phyloP scores from a whole-genome alignment of 2,888 invertebrate species.

The Epiblema foenella region DNA sequence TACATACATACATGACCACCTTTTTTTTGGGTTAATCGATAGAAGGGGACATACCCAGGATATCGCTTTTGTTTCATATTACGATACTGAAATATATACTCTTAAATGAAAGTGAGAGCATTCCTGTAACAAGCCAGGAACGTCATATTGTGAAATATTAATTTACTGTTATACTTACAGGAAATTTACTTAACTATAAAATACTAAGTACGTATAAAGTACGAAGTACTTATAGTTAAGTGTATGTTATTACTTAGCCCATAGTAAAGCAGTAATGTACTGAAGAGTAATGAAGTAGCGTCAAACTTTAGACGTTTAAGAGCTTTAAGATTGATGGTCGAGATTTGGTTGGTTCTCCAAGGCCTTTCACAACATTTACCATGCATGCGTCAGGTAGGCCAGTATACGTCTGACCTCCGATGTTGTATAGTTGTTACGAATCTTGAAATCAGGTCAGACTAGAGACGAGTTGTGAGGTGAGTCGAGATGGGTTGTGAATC shows the following conservation, averaged over 20 bases:
- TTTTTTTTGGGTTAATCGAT: too few species aligned
- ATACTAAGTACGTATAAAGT: neutral
- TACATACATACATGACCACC: too few species aligned
- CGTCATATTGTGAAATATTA: neutral
- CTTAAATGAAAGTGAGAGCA: too few species aligned
- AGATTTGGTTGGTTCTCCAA: constrained; percentile 45
- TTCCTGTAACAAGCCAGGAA: too few species aligned
- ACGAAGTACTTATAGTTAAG: neutral
- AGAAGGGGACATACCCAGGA: too few species aligned
- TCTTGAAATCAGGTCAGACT: neutral
- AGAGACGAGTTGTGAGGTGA: neutral
- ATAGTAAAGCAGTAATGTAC: constrained; percentile 49
- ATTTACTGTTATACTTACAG: neutral
- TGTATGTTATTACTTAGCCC: constrained; percentile 13
- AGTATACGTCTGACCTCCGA: neutral
- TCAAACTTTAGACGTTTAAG: constrained; percentile 66
- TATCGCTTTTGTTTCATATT: too few species aligned
- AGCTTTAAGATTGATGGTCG: constrained; percentile 64
- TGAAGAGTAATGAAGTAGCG: constrained; percentile 60
- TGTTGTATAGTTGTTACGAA: neutral
- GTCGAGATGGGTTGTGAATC: neutral
- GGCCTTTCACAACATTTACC: neutral
- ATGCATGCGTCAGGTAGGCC: neutral
- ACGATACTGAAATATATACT: too few species aligned
- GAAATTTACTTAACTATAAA: neutral